phyloP scores from a whole-genome alignment of 2,888 invertebrate species.

The Luperina nickerlii region DNA sequence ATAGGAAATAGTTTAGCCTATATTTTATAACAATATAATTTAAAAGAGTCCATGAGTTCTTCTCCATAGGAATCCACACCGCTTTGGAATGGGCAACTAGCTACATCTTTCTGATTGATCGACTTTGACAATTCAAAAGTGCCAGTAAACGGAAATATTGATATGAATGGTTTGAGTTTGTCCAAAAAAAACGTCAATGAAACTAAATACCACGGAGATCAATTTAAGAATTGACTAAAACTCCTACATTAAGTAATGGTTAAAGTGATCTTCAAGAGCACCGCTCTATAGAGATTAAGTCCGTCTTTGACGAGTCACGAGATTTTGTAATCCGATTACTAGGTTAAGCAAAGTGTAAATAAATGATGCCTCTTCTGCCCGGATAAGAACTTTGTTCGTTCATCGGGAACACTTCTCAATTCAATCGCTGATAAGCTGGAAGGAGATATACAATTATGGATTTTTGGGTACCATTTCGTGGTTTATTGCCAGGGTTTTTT shows the following conservation, averaged over 20 bases:
- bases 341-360: slow-evolving; percentile 39
- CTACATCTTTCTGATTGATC: neutral
- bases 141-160: neutral
- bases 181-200: neutral
- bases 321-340: slow-evolving; percentile 40
- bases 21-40: neutral
- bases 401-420: neutral
- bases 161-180: neutral
- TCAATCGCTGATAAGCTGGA: slow-evolving; percentile 10
- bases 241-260: slow-evolving; percentile 17
- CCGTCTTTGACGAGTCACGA: slow-evolving; percentile 6
- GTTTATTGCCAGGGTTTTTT: neutral
- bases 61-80: neutral
- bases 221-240: neutral
- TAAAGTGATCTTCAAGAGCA: slow-evolving; percentile 4
- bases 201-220: neutral
- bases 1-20: neutral
- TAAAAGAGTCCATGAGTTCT: neutral
- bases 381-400: slow-evolving; percentile 15
- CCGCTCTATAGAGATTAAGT: slow-evolving; percentile 13
- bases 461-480: neutral
- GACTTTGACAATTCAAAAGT: neutral
- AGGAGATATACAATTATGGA: neutral
- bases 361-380: slow-evolving; percentile 13
- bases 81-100: neutral